These are phyloP conservation scores for Diprion similis DNA, from an alignment of 1,140 invertebrate genomes.

Conservation along the genomic window DNA sequence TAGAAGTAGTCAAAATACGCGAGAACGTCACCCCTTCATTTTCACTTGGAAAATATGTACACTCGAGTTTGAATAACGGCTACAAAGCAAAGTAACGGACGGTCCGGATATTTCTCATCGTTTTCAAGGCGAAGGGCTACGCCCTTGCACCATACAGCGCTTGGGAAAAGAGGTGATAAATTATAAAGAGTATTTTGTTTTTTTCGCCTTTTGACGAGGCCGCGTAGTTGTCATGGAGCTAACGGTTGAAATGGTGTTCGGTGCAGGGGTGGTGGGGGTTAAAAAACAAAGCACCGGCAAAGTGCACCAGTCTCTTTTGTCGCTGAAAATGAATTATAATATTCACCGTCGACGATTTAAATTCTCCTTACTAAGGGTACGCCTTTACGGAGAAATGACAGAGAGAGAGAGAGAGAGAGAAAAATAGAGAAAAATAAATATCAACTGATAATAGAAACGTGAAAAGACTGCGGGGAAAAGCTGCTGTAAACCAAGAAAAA, in stretches of 20 bases:
- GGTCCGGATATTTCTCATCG: background rate
- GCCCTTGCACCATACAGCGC: too few relatives aligned
- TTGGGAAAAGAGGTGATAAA: background rate
- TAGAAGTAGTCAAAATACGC: too few relatives aligned
- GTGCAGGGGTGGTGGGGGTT: background rate
- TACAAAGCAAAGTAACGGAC: too few relatives aligned
- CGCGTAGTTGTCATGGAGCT: background rate
- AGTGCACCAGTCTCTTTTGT: background rate
- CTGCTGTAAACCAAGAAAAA: too few relatives aligned
- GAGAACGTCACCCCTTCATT: too few relatives aligned
- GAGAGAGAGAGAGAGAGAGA: conserved; percentile 24
- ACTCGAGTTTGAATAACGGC: too few relatives aligned
- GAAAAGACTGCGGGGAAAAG: too few relatives aligned
- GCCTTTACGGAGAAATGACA: conserved; percentile 16
- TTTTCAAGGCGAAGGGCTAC: background rate
- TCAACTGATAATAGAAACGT: conserved; percentile 14
- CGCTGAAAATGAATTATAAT: background rate
- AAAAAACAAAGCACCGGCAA: background rate
- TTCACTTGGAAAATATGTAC: too few relatives aligned
- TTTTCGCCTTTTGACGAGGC: background rate
- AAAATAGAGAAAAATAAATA: conserved; percentile 24
- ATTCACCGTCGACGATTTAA: too few relatives aligned
- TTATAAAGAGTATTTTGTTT: background rate
- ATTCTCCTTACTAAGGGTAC: too few relatives aligned
- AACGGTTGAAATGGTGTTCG: background rate